Percentiles rank a stretch among this genome's conserved stretches.
Conservation (phyloP, 2,888 invertebrate genomes). For the Macrophya alboannulata region DNA sequence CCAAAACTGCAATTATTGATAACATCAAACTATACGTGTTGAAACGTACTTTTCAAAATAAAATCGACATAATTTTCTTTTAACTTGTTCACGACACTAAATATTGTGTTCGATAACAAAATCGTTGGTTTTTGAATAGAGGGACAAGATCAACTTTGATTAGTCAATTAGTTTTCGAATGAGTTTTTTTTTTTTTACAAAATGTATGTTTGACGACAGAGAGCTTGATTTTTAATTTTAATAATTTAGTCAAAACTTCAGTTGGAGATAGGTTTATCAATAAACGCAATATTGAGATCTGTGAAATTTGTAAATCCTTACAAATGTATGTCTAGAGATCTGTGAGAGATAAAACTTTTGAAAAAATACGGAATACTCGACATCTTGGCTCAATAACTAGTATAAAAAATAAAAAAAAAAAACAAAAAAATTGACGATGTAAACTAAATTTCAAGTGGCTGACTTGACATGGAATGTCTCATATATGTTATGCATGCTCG, state of each 20-base stretch:
- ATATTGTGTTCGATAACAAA: no score
- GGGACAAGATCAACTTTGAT: not conserved
- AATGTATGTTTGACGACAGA: no score
- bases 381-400: no score
- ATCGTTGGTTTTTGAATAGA: no score
- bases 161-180: not conserved
- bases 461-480: not conserved
- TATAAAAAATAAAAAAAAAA: no score
- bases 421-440: no score
- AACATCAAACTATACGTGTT: not conserved
- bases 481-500: not conserved
- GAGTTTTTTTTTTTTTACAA: no score
- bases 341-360: not conserved
- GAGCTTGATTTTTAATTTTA: not conserved
- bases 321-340: not conserved
- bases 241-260: not conserved
- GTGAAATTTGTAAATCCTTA: not conserved
- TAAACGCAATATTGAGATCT: not conserved
- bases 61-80: not conserved
- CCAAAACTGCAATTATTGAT: not conserved
- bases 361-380: not conserved
- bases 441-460: not conserved
- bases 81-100: no score
- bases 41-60: not conserved
- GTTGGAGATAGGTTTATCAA: not conserved